Evolutionary conservation across 2,888 invertebrate species (phyloP).

Genomic region (Xylota sylvarum): DNA sequence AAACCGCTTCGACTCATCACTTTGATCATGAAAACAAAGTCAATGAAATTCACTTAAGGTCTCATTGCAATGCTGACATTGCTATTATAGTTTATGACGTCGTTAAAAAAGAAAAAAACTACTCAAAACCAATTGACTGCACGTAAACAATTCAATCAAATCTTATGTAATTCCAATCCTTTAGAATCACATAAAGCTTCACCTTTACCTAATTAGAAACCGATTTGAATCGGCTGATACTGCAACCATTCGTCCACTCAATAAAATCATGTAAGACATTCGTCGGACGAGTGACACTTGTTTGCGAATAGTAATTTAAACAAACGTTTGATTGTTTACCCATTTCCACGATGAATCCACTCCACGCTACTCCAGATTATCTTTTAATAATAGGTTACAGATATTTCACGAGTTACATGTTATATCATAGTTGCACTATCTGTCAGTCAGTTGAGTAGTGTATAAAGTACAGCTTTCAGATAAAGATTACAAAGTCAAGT

Average conservation of each 20-base stretch:
- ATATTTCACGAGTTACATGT: constrained; percentile 17
- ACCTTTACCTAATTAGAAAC: constrained; percentile 40
- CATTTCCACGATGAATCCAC: constrained; percentile 40
- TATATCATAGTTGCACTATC: constrained; percentile 37
- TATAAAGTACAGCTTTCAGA: constrained; percentile 39
- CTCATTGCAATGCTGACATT: no score
- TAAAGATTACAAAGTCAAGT: constrained; percentile 63
- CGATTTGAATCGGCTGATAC: constrained; percentile 50
- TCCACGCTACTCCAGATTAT: constrained; percentile 61
- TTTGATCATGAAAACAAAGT: no score
- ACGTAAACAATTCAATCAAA: constrained; percentile 39
- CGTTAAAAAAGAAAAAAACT: no score
- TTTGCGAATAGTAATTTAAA: constrained; percentile 38
- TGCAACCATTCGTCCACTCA: constrained; percentile 34
- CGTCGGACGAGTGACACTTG: constrained; percentile 44
- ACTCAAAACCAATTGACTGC: background rate
- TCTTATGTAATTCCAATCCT: background rate
- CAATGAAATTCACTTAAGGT: no score
- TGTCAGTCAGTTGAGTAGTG: constrained; percentile 13
- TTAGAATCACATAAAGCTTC: background rate
- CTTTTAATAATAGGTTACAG: constrained; percentile 30
- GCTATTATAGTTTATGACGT: no score
- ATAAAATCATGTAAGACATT: constrained; percentile 64
- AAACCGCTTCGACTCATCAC: no score
- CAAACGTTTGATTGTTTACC: constrained; percentile 37